phyloP scores from a whole-genome alignment of 2,888 invertebrate species.

The Drosophila melanosoma region DNA sequence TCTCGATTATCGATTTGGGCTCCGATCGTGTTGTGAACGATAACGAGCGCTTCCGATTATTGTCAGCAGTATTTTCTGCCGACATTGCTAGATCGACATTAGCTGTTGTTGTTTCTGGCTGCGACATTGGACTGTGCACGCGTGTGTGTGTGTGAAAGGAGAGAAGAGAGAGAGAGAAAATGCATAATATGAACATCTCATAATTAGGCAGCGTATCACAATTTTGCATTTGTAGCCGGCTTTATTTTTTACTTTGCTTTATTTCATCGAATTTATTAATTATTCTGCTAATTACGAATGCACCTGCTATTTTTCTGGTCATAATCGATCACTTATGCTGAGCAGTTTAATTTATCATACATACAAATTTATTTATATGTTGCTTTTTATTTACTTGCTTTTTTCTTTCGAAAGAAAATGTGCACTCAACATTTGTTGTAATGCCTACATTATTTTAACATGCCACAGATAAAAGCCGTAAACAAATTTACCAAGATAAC shows the following conservation, averaged over 20 bases:
- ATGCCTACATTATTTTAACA: constrained; percentile 40
- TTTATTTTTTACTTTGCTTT: constrained; percentile 28
- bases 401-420: constrained; percentile 12
- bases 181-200: constrained; percentile 63
- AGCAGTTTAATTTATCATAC: constrained; percentile 7
- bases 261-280: constrained; percentile 8
- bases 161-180: constrained; percentile 53
- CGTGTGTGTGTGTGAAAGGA: constrained; percentile 11
- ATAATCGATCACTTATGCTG: constrained; percentile 9
- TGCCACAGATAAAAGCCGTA: constrained; percentile 22
- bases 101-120: constrained; percentile 38
- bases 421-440: background rate
- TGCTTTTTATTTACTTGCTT: constrained; percentile 10
- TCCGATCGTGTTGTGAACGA: constrained; percentile 56
- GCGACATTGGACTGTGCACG: constrained; percentile 47
- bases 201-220: constrained; percentile 55
- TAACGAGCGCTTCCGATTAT: constrained; percentile 54
- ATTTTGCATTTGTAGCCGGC: constrained; percentile 48
- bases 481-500: constrained; percentile 18
- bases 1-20: constrained; percentile 79
- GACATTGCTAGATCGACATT: constrained; percentile 43
- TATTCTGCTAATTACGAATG: constrained; percentile 4
- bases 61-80: constrained; percentile 22
- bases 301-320: constrained; percentile 2
- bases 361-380: background rate